Conservation (phyloP, 1,140 invertebrate genomes). For the Pseudomyrmex pallidus region DNA sequence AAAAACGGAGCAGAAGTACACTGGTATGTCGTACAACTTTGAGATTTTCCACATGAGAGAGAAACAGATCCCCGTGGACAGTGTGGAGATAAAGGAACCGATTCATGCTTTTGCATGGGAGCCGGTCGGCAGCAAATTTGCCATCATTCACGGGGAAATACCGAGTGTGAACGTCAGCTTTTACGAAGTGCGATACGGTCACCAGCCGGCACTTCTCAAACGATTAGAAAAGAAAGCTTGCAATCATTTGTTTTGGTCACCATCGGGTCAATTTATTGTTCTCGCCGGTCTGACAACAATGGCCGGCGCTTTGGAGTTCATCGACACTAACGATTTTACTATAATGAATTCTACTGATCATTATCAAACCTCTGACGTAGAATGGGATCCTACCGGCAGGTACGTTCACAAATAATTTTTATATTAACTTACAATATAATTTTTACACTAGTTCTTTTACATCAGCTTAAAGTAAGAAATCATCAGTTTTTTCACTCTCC, state of each 20-base stretch:
- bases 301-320: constrained; percentile 96
- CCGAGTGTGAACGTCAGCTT: constrained; percentile 96
- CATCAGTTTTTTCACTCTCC: not conserved
- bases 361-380: constrained; percentile 97
- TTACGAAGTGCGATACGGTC: constrained; percentile 96
- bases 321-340: constrained; percentile 97
- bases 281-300: constrained; percentile 94
- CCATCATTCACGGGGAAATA: constrained; percentile 97
- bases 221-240: constrained; percentile 96
- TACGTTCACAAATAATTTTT: constrained; percentile 56
- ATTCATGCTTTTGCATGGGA: constrained; percentile 99
- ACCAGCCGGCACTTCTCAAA: constrained; percentile 94
- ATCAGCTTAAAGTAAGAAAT: not conserved
- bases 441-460: not conserved
- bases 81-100: constrained; percentile 96
- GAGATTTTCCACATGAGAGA: constrained; percentile 99
- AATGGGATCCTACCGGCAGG: constrained; percentile 99
- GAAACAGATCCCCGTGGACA: constrained; percentile 99
- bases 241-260: constrained; percentile 98
- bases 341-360: constrained; percentile 97
- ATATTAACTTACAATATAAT: too few relatives aligned
- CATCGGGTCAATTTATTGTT: constrained; percentile 97
- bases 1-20: constrained; percentile 96
- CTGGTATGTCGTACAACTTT: constrained; percentile 99
- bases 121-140: constrained; percentile 97